Percentiles rank a stretch among this genome's conserved stretches.
phyloP scores from a whole-genome alignment of 2,888 invertebrate species.

The Itoplectis maculator region DNA sequence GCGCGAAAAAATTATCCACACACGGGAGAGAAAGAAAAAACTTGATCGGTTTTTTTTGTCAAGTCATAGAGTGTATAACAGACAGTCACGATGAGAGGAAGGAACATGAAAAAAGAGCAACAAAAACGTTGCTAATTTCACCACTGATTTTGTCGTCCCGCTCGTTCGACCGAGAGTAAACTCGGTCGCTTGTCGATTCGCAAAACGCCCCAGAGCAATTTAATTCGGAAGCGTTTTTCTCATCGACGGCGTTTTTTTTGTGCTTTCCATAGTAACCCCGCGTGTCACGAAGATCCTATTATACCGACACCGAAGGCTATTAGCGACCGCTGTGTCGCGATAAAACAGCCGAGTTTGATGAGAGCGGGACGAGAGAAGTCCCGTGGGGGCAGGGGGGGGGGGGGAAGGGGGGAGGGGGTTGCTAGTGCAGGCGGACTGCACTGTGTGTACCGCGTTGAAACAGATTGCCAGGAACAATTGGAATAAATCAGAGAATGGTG shows the following conservation, averaged over 20 bases:
- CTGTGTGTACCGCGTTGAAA: constrained; percentile 38
- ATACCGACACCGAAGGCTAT: constrained; percentile 15
- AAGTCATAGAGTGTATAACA: too few relatives aligned
- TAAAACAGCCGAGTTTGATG: constrained; percentile 39
- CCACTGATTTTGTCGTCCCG: not conserved
- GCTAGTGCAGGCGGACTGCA: too few relatives aligned
- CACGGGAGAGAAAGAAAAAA: too few relatives aligned
- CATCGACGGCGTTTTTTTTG: not conserved
- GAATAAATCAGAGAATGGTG: constrained; percentile 61
- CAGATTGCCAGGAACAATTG: constrained; percentile 62
- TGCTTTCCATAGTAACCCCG: not conserved
- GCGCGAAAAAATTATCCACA: too few relatives aligned
- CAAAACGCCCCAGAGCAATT: not conserved
- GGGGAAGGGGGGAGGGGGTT: too few relatives aligned
- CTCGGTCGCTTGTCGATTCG: not conserved
- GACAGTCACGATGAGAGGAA: too few relatives aligned
- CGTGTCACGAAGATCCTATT: not conserved
- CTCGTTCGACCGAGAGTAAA: not conserved
- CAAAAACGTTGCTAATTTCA: not conserved
- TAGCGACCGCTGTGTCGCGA: constrained; percentile 8
- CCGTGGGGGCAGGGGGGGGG: too few relatives aligned
- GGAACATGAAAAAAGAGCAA: too few relatives aligned
- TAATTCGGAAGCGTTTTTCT: not conserved
- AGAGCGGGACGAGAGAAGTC: not conserved
- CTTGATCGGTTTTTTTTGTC: too few relatives aligned